Percentiles rank a stretch among this genome's conserved stretches.
phyloP scores from a whole-genome alignment of 2,888 invertebrate species.

The Melanophora roralis region DNA sequence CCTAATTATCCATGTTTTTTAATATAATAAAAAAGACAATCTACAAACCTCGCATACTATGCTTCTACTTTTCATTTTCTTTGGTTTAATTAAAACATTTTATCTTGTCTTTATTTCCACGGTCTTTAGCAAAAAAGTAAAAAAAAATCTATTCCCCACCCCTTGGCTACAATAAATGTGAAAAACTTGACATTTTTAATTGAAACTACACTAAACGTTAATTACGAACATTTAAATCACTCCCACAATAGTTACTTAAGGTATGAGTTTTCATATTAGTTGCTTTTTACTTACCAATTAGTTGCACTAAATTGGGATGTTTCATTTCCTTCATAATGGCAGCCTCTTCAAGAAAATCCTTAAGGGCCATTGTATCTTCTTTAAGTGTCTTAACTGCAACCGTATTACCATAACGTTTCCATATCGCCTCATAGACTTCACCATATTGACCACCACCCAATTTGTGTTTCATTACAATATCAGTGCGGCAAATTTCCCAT shows the following conservation, averaged over 20 bases:
- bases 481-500: slow-evolving; percentile 98
- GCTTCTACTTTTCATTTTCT: background rate
- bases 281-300: slow-evolving; percentile 80
- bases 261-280: background rate
- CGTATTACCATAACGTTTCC: slow-evolving; percentile 96
- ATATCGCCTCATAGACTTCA: slow-evolving; percentile 97
- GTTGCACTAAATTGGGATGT: slow-evolving; percentile 98
- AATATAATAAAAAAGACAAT: too few species aligned
- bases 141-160: slow-evolving; percentile 12
- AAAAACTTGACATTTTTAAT: slow-evolving; percentile 6
- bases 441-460: slow-evolving; percentile 97
- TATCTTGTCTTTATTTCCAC: slow-evolving; percentile 2
- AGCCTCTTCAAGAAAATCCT: slow-evolving; percentile 99
- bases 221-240: background rate
- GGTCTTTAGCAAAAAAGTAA: slow-evolving; percentile 2
- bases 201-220: slow-evolving; percentile 7
- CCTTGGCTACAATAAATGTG: slow-evolving; percentile 27
- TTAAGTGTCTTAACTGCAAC: slow-evolving; percentile 99
- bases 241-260: background rate
- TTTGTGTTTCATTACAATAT: slow-evolving; percentile 98
- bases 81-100: slow-evolving; percentile 20
- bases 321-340: slow-evolving; percentile 99
- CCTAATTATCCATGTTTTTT: slow-evolving; percentile 16
- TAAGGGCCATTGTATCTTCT: slow-evolving; percentile 99
- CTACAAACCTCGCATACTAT: slow-evolving; percentile 7